Evolutionary conservation across 2,888 invertebrate species (phyloP), one percentile per base, ranked within the genome.

Genomic region (Shargacucullia verbasci): DNA sequence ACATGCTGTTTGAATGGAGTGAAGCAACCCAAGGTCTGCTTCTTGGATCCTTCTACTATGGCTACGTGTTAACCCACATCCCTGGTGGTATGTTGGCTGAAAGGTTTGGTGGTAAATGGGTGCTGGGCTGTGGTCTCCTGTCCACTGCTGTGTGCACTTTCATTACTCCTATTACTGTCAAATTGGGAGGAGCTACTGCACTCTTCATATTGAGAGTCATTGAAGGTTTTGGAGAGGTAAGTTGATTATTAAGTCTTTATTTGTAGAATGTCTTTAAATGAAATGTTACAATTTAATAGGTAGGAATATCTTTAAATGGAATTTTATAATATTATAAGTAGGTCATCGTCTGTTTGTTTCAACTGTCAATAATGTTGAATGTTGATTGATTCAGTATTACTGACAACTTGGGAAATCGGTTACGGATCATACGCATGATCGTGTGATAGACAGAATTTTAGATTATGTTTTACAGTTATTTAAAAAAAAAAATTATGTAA

Each of bases 21-120:
- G 95, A 96, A 85, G 88, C 95, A 14, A 94, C 95, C 0, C 96
- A 97, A 90, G 98, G 98, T 0, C 80, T 97, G n/a, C 95, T 98
- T 10, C 91, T 98, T 0, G 96, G 97, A 12, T 95, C 97, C 0
- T 98, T 98, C 85, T 98, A 97, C 89, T 97, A 97, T 91, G 98
- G 98, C 0, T 98, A 98, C 84, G 95, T 98, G 0, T 56, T 97
- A 0, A 97, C 97, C 0, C 98, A 98, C 77, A 86, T 98, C 10
- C 98, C 98, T 0, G 98, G 98, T 25, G 98, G 98, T 29, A 95
- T 97, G 82, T 79, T 98, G 48, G 96, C 98, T 0, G 97, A 97
- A 78, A 95, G 95, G 68, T 97, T 96, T 70, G 98, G 98, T 10
- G 98, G 98, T 3, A 98, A 98, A 88, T 97, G 97, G 94, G 95